These are phyloP conservation scores for Uloborus diversus DNA, from an alignment of 1,140 invertebrate genomes.

Conservation along the genomic window DNA sequence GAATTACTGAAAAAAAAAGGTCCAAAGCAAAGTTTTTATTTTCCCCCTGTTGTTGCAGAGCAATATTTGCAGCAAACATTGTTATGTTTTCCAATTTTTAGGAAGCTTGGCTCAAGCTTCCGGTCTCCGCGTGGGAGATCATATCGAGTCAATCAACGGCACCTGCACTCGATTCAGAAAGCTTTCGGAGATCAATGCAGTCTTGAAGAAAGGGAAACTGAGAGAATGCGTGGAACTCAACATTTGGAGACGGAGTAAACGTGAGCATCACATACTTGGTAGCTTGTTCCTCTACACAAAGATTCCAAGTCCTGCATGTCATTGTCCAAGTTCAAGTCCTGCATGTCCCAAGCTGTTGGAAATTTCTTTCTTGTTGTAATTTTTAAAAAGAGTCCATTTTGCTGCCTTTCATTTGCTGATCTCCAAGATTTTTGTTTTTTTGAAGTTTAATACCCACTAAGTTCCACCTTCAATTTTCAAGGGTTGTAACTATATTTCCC, in stretches of 20 bases:
- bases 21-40: too few relatives aligned
- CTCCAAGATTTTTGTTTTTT: too few relatives aligned
- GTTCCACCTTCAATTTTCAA: too few relatives aligned
- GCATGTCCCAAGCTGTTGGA: too few relatives aligned
- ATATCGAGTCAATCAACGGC: slow-evolving; percentile 24
- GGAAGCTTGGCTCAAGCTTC: neutral
- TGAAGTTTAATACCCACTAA: too few relatives aligned
- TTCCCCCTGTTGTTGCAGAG: neutral
- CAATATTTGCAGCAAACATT: neutral
- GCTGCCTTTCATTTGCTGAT: too few relatives aligned
- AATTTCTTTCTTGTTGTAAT: too few relatives aligned
- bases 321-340: too few relatives aligned
- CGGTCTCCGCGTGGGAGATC: slow-evolving; percentile 1
- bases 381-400: too few relatives aligned
- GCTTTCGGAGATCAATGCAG: neutral
- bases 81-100: neutral
- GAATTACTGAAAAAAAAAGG: too few relatives aligned
- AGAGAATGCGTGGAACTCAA: neutral
- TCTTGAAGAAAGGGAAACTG: neutral
- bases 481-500: too few relatives aligned
- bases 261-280: neutral
- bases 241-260: neutral
- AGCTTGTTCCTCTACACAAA: neutral
- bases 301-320: too few relatives aligned
- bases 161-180: neutral